Conservation (phyloP, 2,113 vertebrate genomes). For the Xenus cinereus region DNA sequence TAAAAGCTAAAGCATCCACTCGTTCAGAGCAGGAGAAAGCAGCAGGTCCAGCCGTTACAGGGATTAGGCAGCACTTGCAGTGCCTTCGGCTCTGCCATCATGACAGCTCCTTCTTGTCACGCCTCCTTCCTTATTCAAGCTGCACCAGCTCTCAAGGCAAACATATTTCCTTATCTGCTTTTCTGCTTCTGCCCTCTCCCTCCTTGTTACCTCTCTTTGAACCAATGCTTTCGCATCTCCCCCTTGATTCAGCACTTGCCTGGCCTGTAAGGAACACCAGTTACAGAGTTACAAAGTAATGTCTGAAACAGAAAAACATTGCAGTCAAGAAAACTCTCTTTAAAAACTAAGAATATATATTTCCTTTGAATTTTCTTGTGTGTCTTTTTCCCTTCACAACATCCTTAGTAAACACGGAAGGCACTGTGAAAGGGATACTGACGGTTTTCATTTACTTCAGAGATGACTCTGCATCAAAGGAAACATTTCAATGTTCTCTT, state of each 20-base stretch:
- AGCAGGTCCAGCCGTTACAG: background rate
- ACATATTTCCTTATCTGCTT: accelerated
- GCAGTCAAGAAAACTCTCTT: background rate
- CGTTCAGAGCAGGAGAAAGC: background rate
- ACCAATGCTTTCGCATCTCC: background rate
- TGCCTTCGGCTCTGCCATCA: background rate
- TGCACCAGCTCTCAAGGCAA: background rate
- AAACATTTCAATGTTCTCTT: background rate
- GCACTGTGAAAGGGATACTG: background rate
- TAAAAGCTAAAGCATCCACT: background rate
- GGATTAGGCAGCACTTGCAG: background rate
- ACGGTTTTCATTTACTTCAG: background rate
- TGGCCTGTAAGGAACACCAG: background rate
- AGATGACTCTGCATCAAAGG: background rate
- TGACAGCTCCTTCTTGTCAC: background rate
- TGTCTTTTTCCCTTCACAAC: background rate
- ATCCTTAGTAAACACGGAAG: background rate
- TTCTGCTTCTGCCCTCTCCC: background rate
- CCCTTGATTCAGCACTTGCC: background rate
- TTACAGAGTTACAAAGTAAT: background rate
- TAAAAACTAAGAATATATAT: background rate
- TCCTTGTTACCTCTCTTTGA: background rate
- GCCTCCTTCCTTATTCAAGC: background rate
- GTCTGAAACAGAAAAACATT: background rate
- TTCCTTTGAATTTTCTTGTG: background rate